Conservation (phyloP, 2,888 invertebrate genomes). For the Andrena marginata region DNA sequence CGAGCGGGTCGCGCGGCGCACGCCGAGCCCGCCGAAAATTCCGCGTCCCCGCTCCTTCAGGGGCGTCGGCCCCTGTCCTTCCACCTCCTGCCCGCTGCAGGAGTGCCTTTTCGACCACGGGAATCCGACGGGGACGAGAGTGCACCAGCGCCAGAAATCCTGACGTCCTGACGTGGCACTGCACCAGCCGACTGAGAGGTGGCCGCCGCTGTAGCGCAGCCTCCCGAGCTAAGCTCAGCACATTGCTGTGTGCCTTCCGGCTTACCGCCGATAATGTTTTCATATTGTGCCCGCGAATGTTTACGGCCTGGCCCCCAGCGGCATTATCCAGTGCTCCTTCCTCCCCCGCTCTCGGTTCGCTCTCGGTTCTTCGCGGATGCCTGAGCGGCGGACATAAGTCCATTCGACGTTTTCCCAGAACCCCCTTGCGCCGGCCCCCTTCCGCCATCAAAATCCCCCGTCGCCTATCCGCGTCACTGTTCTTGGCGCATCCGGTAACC, state of each 20-base stretch:
- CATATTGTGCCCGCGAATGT: conserved; percentile 80
- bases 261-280: conserved; percentile 84
- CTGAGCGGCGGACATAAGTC: conserved; percentile 52
- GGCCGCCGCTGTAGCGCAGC: conserved; percentile 39
- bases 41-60: conserved; percentile 22
- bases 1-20: conserved; percentile 7
- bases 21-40: conserved; percentile 30
- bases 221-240: conserved; percentile 82
- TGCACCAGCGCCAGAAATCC: conserved; percentile 73
- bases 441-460: background rate
- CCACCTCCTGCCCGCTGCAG: conserved; percentile 47
- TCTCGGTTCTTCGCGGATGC: conserved; percentile 37
- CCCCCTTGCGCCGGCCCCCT: conserved; percentile 1
- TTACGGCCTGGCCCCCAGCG: conserved; percentile 57
- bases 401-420: conserved; percentile 49
- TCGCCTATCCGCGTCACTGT: background rate
- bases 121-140: conserved; percentile 62
- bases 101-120: conserved; percentile 63
- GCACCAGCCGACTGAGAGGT: conserved; percentile 66
- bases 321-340: conserved; percentile 59
- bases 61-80: conserved; percentile 49
- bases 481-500: conserved; percentile 53
- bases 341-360: conserved; percentile 34
- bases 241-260: conserved; percentile 83
- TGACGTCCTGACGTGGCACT: conserved; percentile 83